phyloP scores from a whole-genome alignment of 1,140 invertebrate species.

The Aphidius gifuensis region DNA sequence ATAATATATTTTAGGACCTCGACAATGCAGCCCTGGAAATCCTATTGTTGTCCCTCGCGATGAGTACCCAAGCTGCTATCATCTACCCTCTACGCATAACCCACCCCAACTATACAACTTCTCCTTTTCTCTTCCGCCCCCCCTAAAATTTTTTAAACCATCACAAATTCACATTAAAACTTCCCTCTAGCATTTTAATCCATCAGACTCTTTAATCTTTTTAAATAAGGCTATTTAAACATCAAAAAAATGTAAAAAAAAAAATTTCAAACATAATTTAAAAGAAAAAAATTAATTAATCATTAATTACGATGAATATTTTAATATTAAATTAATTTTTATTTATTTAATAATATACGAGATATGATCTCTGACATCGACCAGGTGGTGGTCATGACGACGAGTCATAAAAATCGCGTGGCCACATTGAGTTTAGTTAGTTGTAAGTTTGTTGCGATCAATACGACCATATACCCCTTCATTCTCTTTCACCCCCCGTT shows the following conservation, averaged over 20 bases:
- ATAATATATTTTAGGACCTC: slow-evolving; percentile 31
- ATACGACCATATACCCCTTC: slow-evolving; percentile 40
- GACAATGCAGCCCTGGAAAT: slow-evolving; percentile 29
- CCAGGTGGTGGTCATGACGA: slow-evolving; percentile 55
- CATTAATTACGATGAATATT: too few relatives aligned
- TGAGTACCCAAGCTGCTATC: slow-evolving; percentile 6
- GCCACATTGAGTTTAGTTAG: slow-evolving; percentile 32
- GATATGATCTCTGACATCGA: slow-evolving; percentile 49
- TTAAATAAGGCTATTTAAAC: too few relatives aligned
- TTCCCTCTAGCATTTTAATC: slow-evolving; percentile 5
- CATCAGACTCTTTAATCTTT: not conserved
- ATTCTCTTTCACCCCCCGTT: slow-evolving; percentile 22
- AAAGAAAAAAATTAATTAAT: too few relatives aligned
- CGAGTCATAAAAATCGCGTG: slow-evolving; percentile 55
- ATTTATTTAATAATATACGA: not conserved
- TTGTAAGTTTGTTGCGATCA: slow-evolving; percentile 37
- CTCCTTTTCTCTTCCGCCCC: not conserved
- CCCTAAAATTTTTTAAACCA: too few relatives aligned
- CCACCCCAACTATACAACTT: not conserved
- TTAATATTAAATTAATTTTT: too few relatives aligned
- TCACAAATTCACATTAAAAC: too few relatives aligned
- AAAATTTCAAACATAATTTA: too few relatives aligned
- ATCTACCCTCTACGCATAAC: slow-evolving; percentile 12
- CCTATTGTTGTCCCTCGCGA: slow-evolving; percentile 14
- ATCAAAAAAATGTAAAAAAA: too few relatives aligned